These are phyloP conservation scores for Myxocyprinus asiaticus DNA, from an alignment of 2,113 vertebrate species.

Conservation along the genomic window DNA sequence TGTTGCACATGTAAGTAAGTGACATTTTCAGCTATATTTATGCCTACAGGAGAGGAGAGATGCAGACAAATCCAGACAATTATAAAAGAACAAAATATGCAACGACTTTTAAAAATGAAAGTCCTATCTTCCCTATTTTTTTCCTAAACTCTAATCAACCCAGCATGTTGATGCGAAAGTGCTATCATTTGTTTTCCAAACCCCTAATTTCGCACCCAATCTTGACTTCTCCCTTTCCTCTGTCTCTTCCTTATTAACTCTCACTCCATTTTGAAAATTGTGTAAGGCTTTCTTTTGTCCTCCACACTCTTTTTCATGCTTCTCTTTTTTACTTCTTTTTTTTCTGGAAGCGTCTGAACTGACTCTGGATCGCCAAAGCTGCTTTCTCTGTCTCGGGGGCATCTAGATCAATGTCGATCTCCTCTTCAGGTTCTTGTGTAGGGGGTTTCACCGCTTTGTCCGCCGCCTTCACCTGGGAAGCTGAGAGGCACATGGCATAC, in stretches of 20 bases:
- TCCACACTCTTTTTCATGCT: background rate
- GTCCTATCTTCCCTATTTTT: conserved; percentile 13
- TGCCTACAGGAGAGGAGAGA: conserved; percentile 7
- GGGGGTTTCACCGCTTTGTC: conserved; percentile 21
- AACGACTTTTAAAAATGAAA: conserved; percentile 26
- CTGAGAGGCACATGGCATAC: conserved; percentile 17
- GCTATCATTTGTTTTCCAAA: conserved; percentile 49
- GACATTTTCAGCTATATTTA: background rate
- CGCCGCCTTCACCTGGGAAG: conserved; percentile 15
- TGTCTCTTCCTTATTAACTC: conserved; percentile 12
- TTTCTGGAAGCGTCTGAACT: conserved; percentile 58
- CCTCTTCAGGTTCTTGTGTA: conserved; percentile 44
- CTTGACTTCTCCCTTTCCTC: conserved; percentile 17
- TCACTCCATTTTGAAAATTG: background rate
- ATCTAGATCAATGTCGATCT: conserved; percentile 56
- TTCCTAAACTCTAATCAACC: conserved; percentile 32
- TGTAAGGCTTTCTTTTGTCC: background rate
- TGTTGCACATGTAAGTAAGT: background rate
- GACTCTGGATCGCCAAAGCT: conserved; percentile 56
- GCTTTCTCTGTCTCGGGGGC: conserved; percentile 55
- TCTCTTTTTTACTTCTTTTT: conserved; percentile 47
- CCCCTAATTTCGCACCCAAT: conserved; percentile 48
- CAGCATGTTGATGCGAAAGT: conserved; percentile 33
- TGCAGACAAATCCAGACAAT: background rate
- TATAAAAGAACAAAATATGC: background rate